phyloP scores from a whole-genome alignment of 1,140 invertebrate genomes.

The Cydia strobilella region DNA sequence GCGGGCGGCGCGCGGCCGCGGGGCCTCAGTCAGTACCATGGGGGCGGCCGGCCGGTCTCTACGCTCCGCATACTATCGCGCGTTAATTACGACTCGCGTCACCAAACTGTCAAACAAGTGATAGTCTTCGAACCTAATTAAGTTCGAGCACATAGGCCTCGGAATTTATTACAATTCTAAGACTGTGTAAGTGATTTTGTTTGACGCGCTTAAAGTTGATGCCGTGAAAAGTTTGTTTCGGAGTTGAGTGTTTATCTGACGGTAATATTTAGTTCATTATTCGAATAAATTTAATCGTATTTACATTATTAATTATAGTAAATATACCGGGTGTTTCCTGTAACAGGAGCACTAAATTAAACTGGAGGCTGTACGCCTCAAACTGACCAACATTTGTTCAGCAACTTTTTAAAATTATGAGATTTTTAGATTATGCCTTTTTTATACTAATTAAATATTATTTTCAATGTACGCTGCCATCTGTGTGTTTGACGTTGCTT shows the following conservation, averaged over 20 bases:
- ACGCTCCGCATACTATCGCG: conserved; percentile 42
- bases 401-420: too few relatives aligned
- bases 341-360: too few relatives aligned
- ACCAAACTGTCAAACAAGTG: conserved; percentile 55
- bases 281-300: neutral
- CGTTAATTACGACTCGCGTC: conserved; percentile 52
- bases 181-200: conserved; percentile 47
- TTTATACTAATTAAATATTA: too few relatives aligned
- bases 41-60: conserved; percentile 49
- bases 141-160: conserved; percentile 42
- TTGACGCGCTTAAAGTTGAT: conserved; percentile 41
- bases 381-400: too few relatives aligned
- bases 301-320: neutral
- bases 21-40: conserved; percentile 61
- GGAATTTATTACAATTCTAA: conserved; percentile 38
- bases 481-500: too few relatives aligned
- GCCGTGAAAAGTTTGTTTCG: conserved; percentile 37
- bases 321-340: too few relatives aligned
- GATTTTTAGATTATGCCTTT: too few relatives aligned
- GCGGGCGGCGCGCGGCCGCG: conserved; percentile 38
- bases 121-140: conserved; percentile 48
- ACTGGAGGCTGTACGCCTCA: too few relatives aligned
- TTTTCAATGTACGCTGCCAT: too few relatives aligned
- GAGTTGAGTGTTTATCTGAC: conserved; percentile 12
- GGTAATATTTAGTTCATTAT: conserved; percentile 29